These are phyloP conservation scores for Buphagus erythrorhynchus DNA, from an alignment of 2,797 vertebrate species.

Conservation along the genomic window DNA sequence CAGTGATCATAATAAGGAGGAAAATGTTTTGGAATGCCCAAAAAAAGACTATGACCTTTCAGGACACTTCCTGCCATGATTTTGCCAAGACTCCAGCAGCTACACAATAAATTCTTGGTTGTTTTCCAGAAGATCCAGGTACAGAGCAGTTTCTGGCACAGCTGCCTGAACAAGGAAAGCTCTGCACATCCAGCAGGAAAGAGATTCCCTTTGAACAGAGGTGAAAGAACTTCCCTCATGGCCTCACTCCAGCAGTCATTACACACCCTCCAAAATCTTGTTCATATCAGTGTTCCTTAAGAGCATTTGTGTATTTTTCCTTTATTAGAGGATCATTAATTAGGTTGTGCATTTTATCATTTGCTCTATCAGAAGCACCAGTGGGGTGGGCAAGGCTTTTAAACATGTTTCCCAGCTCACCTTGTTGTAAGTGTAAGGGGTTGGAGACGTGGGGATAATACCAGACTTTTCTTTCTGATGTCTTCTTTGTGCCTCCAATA, in stretches of 20 bases:
- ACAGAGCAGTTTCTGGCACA: neutral
- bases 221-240: neutral
- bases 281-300: neutral
- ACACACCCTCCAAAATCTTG: neutral
- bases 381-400: neutral
- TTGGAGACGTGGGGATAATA: conserved; percentile 99
- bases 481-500: conserved; percentile 97
- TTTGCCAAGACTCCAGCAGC: neutral
- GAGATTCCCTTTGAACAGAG: neutral
- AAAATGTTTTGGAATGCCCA: neutral
- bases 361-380: neutral
- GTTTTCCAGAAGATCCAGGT: neutral
- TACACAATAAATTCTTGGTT: neutral
- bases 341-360: neutral
- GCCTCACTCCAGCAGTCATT: neutral
- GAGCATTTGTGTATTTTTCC: neutral
- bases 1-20: neutral
- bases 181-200: neutral
- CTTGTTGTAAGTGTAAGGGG: conserved; percentile 99
- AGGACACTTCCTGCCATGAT: neutral
- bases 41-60: neutral
- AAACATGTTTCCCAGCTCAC: conserved; percentile 60
- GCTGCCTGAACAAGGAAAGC: neutral
- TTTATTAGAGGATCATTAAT: neutral
- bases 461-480: conserved; percentile 99